These are phyloP conservation scores for Panzeria rudis DNA, from an alignment of 2,888 invertebrate genomes.

Conservation along the genomic window DNA sequence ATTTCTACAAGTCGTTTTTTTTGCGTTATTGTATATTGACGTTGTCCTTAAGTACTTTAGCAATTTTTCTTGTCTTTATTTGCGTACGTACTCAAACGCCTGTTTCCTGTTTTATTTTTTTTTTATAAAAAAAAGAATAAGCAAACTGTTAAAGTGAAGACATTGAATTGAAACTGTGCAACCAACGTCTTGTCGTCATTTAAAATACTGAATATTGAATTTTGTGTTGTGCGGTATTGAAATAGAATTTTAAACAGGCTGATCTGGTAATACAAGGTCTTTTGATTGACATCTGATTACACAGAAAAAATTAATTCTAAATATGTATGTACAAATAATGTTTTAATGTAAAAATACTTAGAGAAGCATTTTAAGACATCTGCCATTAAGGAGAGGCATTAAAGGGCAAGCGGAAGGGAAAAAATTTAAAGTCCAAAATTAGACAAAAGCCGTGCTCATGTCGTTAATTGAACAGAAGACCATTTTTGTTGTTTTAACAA, in stretches of 20 bases:
- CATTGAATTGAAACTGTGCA: constrained; percentile 40
- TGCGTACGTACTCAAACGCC: constrained; percentile 43
- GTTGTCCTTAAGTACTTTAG: constrained; percentile 45
- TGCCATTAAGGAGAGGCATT: no score
- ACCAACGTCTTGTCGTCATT: constrained; percentile 28
- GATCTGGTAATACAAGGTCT: constrained; percentile 38
- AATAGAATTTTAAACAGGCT: constrained; percentile 39
- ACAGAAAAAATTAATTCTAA: not conserved
- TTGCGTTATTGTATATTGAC: constrained; percentile 18
- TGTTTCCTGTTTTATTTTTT: constrained; percentile 47
- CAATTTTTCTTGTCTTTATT: constrained; percentile 48
- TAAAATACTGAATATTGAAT: constrained; percentile 52
- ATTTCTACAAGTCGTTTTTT: constrained; percentile 33
- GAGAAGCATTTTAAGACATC: not conserved
- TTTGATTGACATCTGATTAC: constrained; percentile 69
- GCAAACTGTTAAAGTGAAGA: not conserved
- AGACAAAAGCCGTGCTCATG: no score
- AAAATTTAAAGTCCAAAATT: no score
- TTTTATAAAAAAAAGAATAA: not conserved
- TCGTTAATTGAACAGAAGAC: no score
- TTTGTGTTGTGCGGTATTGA: constrained; percentile 37
- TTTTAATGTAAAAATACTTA: not conserved
- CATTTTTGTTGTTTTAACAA: no score
- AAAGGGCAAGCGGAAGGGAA: no score
- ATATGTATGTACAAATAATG: not conserved